Percentiles rank a stretch among this genome's conserved stretches.
These are phyloP conservation scores for Epinotia brunnichana DNA, from an alignment of 2,888 invertebrate species.

Conservation along the genomic window DNA sequence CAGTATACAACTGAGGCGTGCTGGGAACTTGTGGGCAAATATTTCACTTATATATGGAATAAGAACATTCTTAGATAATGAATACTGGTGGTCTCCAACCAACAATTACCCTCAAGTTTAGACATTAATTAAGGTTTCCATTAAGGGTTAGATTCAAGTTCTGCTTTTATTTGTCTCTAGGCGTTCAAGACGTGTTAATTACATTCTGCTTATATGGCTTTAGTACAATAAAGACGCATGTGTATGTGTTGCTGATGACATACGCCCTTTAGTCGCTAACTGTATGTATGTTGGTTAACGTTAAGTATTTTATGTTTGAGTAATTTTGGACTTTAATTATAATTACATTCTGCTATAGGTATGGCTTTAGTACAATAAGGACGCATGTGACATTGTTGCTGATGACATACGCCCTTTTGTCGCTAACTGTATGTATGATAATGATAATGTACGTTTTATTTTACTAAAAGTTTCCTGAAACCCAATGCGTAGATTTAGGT, in stretches of 20 bases:
- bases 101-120: conserved; percentile 64
- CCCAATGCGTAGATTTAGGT: no score
- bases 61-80: conserved; percentile 50
- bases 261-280: background rate
- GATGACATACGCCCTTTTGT: no score
- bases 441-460: no score
- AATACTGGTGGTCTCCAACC: conserved; percentile 62
- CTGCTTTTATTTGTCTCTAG: conserved; percentile 58
- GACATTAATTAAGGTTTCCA: conserved; percentile 69
- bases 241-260: background rate
- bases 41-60: conserved; percentile 1
- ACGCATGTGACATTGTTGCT: no score
- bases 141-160: conserved; percentile 61
- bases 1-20: background rate
- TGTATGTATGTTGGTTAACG: background rate
- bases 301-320: no score
- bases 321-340: no score
- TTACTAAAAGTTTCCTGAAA: no score
- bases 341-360: no score
- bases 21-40: background rate
- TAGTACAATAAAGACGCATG: background rate
- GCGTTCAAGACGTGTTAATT: conserved; percentile 58
- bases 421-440: no score
- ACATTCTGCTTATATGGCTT: background rate
- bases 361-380: no score